Percentiles rank a stretch among this genome's conserved stretches.
phyloP scores from a whole-genome alignment of 2,888 invertebrate genomes.

The Dryadula phaetusa region DNA sequence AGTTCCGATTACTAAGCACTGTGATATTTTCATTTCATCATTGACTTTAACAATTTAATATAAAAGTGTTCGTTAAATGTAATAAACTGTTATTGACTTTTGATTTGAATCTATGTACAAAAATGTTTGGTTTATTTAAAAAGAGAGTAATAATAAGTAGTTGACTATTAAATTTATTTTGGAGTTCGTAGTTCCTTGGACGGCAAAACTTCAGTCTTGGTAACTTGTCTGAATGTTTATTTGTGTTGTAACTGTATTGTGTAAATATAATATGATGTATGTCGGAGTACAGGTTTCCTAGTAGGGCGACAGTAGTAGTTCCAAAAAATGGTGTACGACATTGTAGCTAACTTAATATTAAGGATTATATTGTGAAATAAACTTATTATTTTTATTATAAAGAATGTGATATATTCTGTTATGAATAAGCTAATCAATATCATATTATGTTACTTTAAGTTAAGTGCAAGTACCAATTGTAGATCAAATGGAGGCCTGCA shows the following conservation, averaged over 20 bases:
- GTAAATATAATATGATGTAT: too few species aligned
- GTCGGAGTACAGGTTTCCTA: background rate
- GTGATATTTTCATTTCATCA: conserved; percentile 9
- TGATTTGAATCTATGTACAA: background rate
- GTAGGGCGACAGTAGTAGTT: background rate
- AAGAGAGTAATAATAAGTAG: background rate
- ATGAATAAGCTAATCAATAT: conserved; percentile 6
- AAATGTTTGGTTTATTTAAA: background rate
- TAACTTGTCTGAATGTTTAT: background rate
- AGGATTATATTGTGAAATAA: conserved; percentile 4
- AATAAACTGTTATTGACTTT: background rate
- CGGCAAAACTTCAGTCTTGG: background rate
- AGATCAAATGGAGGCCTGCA: background rate
- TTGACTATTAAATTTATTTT: background rate
- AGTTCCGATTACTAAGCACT: background rate
- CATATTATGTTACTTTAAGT: conserved; percentile 1
- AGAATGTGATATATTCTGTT: conserved; percentile 14
- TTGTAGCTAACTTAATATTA: too few species aligned
- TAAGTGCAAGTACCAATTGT: background rate
- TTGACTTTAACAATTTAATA: background rate
- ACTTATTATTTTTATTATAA: too few species aligned
- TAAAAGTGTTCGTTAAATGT: background rate
- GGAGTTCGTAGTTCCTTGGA: conserved; percentile 9
- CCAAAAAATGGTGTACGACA: too few species aligned
- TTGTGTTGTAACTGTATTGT: background rate